Conservation (phyloP, 2,113 vertebrate species). For the Ctenodactylus gundi region DNA sequence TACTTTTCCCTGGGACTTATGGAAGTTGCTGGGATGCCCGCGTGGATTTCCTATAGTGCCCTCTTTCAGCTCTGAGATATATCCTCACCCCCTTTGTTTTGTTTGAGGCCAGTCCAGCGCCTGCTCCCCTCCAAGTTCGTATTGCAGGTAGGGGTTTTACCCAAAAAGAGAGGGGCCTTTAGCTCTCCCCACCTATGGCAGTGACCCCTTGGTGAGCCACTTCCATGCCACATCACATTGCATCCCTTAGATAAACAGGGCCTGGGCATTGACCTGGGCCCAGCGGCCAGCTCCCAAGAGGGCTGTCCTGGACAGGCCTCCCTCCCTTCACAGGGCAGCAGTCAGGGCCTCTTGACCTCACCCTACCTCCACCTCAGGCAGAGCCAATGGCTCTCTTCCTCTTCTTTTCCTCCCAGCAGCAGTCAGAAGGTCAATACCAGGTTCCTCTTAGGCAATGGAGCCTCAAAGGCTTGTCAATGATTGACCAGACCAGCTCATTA, state of each 20-base stretch:
- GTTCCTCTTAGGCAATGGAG: slow-evolving; percentile 53
- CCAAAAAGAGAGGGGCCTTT: not conserved
- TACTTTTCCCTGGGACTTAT: not conserved
- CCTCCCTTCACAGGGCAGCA: not conserved
- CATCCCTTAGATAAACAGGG: slow-evolving; percentile 30
- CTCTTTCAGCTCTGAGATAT: not conserved
- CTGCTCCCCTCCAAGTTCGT: not conserved
- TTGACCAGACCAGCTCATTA: not conserved
- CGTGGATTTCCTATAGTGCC: accelerated
- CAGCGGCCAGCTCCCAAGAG: not conserved
- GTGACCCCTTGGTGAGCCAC: not conserved
- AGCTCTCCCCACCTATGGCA: not conserved
- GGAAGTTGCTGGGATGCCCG: not conserved
- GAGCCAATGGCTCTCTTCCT: slow-evolving; percentile 24
- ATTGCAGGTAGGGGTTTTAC: not conserved
- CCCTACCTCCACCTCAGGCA: not conserved
- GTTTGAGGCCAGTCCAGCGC: not conserved
- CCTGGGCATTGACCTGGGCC: not conserved
- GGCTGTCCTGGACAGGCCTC: not conserved
- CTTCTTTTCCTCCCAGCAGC: not conserved
- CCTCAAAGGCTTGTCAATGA: not conserved
- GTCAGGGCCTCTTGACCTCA: not conserved
- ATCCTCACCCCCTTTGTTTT: not conserved
- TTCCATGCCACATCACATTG: not conserved
- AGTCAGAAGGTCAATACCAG: not conserved